Conservation (phyloP, 30 jellyfish, hydroid and myxozoan genomes). For the Sanderia malayensis region DNA sequence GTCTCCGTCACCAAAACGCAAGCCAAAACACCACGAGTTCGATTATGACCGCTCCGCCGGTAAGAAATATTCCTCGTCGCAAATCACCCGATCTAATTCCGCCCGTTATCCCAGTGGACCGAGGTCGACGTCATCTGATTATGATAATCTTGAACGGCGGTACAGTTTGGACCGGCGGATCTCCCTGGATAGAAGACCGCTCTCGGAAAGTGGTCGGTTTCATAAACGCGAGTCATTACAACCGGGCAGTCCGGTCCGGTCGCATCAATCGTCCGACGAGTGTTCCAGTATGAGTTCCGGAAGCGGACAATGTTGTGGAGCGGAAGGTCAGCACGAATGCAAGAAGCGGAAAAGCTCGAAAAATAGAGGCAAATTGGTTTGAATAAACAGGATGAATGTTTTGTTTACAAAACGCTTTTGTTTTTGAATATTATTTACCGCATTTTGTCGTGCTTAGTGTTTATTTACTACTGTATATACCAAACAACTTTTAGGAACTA, state of each 20-base stretch:
- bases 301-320: slow-evolving; percentile 59
- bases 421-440: too few species aligned
- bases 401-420: neutral
- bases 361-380: slow-evolving; percentile 43
- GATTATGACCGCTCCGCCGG: slow-evolving; percentile 38
- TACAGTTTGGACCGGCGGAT: slow-evolving; percentile 33
- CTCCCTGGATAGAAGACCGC: slow-evolving; percentile 53
- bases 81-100: slow-evolving; percentile 33
- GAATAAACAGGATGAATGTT: neutral
- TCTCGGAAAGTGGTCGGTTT: slow-evolving; percentile 28
- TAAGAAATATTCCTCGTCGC: slow-evolving; percentile 32
- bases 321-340: slow-evolving; percentile 47
- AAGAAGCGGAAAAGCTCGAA: slow-evolving; percentile 37
- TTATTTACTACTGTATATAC: too few species aligned
- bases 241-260: slow-evolving; percentile 33
- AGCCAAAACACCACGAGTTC: slow-evolving; percentile 10
- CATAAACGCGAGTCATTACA: slow-evolving; percentile 24
- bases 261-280: slow-evolving; percentile 74
- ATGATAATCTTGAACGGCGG: slow-evolving; percentile 38
- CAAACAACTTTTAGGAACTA: too few species aligned
- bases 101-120: slow-evolving; percentile 58
- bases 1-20: slow-evolving; percentile 47
- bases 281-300: slow-evolving; percentile 53
- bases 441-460: too few species aligned
- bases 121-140: slow-evolving; percentile 22